Conservation (phyloP, 2,888 invertebrate species). For the Mimachlamys varia region DNA sequence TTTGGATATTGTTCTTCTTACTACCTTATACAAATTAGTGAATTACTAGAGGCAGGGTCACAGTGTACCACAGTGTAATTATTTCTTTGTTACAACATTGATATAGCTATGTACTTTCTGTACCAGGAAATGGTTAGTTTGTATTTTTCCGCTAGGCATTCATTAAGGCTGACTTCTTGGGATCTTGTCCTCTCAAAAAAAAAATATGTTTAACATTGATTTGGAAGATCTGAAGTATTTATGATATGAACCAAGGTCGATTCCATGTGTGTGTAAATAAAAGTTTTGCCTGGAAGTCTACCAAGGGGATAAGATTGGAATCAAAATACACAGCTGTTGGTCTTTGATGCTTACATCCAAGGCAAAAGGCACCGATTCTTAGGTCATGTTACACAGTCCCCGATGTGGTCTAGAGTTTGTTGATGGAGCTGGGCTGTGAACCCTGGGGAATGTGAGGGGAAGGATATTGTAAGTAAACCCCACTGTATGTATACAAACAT, state of each 20-base stretch:
- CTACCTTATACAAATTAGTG: too few species aligned
- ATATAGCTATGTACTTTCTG: too few species aligned
- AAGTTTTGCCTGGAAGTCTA: neutral
- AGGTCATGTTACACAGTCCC: neutral
- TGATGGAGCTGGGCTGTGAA: neutral
- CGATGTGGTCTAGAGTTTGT: neutral
- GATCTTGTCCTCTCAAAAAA: neutral
- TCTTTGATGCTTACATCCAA: neutral
- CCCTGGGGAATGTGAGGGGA: neutral
- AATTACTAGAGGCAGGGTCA: too few species aligned
- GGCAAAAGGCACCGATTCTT: neutral
- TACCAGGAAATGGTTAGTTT: too few species aligned
- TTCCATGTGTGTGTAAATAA: neutral
- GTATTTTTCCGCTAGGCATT: too few species aligned
- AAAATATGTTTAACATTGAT: neutral
- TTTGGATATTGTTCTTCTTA: too few species aligned
- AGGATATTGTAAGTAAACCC: neutral
- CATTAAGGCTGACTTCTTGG: too few species aligned
- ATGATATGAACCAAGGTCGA: neutral
- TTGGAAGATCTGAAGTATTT: neutral
- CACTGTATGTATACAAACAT: neutral
- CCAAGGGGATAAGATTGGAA: neutral
- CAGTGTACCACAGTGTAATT: too few species aligned
- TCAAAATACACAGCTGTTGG: slow-evolving; percentile 26
- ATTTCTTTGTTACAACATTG: too few species aligned